Conservation (phyloP, 2,888 invertebrate genomes). For the Hyposoter didymator region DNA sequence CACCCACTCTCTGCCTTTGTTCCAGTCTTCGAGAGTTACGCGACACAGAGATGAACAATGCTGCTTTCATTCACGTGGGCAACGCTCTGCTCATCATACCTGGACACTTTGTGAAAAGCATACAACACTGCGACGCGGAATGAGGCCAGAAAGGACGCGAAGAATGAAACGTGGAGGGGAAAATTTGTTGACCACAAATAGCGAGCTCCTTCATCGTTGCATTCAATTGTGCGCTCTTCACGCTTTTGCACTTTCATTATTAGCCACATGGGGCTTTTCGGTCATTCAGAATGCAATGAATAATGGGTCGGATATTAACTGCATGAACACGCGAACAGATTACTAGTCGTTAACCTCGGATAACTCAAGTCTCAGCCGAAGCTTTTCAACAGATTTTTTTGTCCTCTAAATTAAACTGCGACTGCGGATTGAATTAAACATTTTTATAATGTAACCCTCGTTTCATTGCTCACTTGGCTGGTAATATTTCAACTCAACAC, state of each 20-base stretch:
- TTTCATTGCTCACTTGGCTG: not conserved
- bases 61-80: slow-evolving; percentile 54
- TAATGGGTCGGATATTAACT: not conserved
- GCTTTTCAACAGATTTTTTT: not conserved
- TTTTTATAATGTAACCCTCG: slow-evolving; percentile 19
- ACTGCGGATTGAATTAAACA: not conserved
- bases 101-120: slow-evolving; percentile 26
- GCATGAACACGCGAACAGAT: not conserved
- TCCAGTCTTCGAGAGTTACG: slow-evolving; percentile 50
- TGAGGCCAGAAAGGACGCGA: slow-evolving; percentile 42
- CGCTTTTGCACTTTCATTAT: not conserved
- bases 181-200: slow-evolving; percentile 45
- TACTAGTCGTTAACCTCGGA: not conserved
- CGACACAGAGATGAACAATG: slow-evolving; percentile 17
- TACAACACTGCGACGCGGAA: slow-evolving; percentile 11
- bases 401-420: not conserved
- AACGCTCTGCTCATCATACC: not conserved
- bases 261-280: not conserved
- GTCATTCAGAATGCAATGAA: not conserved
- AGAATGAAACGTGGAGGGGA: not conserved
- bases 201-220: slow-evolving; percentile 43
- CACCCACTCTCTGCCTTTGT: slow-evolving; percentile 37
- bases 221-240: slow-evolving; percentile 52
- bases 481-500: slow-evolving; percentile 12
- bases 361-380: not conserved